Conservation (phyloP, 1,140 invertebrate species). For the Archegozetes longisetosus region DNA sequence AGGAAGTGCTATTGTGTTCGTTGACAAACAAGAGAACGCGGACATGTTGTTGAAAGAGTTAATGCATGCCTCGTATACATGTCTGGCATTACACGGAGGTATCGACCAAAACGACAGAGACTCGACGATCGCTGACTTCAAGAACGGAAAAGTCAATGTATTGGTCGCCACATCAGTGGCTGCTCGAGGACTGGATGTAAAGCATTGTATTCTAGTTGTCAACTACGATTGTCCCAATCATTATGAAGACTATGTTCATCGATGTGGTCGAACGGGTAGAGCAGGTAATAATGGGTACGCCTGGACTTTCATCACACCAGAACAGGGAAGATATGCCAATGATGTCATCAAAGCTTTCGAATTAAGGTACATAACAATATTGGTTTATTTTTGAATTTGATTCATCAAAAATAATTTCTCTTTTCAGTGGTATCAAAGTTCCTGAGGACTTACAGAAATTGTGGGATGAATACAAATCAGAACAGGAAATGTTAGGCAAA, state of each 20-base stretch:
- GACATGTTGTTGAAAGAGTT: slow-evolving; percentile 87
- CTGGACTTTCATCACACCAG: slow-evolving; percentile 90
- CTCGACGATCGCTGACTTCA: slow-evolving; percentile 95
- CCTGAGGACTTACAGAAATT: slow-evolving; percentile 57
- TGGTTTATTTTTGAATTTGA: background rate
- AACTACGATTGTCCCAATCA: slow-evolving; percentile 99
- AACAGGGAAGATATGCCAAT: slow-evolving; percentile 80
- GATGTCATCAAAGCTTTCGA: slow-evolving; percentile 84
- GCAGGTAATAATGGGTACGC: slow-evolving; percentile 93
- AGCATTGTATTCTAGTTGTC: slow-evolving; percentile 90
- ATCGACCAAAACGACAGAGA: slow-evolving; percentile 99
- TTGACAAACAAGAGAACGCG: slow-evolving; percentile 96
- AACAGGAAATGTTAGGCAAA: slow-evolving; percentile 74
- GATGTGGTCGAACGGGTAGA: slow-evolving; percentile 67
- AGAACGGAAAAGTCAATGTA: slow-evolving; percentile 61
- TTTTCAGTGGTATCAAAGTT: slow-evolving; percentile 43
- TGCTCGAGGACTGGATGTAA: slow-evolving; percentile 91
- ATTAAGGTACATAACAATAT: slow-evolving; percentile 31
- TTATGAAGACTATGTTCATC: slow-evolving; percentile 99
- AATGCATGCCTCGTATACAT: slow-evolving; percentile 88
- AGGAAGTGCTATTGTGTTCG: slow-evolving; percentile 90
- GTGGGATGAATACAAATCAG: slow-evolving; percentile 74
- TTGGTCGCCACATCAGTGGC: slow-evolving; percentile 85
- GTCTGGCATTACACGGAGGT: slow-evolving; percentile 92
- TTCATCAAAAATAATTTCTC: background rate